Evolutionary conservation across 2,797 vertebrate species (phyloP), one percentile per base, ranked within the genome.

Genomic region (Mareca strepera): DNA sequence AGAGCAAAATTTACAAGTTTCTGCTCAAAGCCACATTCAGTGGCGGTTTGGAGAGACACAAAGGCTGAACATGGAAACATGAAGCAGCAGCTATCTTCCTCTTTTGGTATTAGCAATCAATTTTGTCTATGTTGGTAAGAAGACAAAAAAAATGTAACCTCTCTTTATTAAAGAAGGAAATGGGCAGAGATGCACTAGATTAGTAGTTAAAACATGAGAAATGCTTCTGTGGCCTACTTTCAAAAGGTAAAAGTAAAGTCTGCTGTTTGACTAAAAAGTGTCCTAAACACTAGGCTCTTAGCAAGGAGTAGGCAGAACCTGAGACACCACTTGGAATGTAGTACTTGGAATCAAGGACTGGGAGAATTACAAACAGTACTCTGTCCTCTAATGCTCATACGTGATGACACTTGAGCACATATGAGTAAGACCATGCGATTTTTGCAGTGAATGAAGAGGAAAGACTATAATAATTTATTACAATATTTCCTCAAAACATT

Each of bases 141-240:
- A 75, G 17, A 8, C 7, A 17, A 43, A 43, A 43, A 17, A 43
- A 43, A 16, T 17, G 28, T 21, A 22, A 1, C 3, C 1, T 55
- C 13, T 12, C 22, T 31, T 48, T 35, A 33, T 4, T 50, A 35
- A 43, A 63, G 12, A 1, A 6, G 1, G 17, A 0, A 1, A 31
- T 3, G 7, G 28, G 6, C 50, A 20, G 7, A 25, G 7, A 26
- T 5, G 4, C 9, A 39, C 13, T 50, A 33, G 23, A 21, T 5
- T 33, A 37, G 20, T 11, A 8, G 12, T 6, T 67, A 67, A 80
- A 93, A 46, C 0, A 56, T 2, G 59, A 23, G 1, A 44, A 70
- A 46, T 20, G 7, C 2, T 81, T 56, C 31, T 1, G 3, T 9
- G 29, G 1, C 2, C 28, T 41, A 9, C 7, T 55, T 37, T 8